phyloP scores from a whole-genome alignment of 2,113 vertebrate species.

The Phaetusa simplex region DNA sequence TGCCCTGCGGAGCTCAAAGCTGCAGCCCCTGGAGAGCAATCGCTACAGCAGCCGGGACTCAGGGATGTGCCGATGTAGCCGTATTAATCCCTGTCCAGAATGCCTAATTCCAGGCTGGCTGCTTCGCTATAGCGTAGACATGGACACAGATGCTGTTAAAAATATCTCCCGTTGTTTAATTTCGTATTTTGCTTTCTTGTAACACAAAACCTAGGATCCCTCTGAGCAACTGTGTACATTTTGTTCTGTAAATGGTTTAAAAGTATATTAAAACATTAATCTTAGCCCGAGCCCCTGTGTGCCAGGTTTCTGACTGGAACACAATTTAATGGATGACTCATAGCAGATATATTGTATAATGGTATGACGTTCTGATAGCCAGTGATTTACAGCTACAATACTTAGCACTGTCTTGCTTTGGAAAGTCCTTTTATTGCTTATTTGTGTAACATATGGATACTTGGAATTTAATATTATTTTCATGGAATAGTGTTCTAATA shows the following conservation, averaged over 20 bases:
- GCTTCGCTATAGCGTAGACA: background rate
- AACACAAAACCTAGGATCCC: background rate
- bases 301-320: constrained; percentile 47
- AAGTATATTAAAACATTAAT: constrained; percentile 37
- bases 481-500: background rate
- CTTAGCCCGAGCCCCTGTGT: background rate
- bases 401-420: constrained; percentile 1
- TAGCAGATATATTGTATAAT: background rate
- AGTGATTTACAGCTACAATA: constrained; percentile 27
- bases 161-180: background rate
- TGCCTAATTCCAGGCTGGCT: background rate
- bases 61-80: background rate
- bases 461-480: constrained; percentile 15
- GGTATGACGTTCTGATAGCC: background rate
- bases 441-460: constrained; percentile 22
- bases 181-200: background rate
- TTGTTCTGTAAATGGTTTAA: background rate
- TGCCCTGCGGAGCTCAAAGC: background rate
- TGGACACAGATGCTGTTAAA: background rate
- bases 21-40: background rate
- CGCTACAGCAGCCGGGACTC: background rate
- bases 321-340: constrained; percentile 23
- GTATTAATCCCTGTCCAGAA: background rate
- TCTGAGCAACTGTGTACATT: background rate
- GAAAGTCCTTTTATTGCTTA: constrained; percentile 13